Conservation (phyloP, 1,140 invertebrate genomes). For the Antheraea mylitta region DNA sequence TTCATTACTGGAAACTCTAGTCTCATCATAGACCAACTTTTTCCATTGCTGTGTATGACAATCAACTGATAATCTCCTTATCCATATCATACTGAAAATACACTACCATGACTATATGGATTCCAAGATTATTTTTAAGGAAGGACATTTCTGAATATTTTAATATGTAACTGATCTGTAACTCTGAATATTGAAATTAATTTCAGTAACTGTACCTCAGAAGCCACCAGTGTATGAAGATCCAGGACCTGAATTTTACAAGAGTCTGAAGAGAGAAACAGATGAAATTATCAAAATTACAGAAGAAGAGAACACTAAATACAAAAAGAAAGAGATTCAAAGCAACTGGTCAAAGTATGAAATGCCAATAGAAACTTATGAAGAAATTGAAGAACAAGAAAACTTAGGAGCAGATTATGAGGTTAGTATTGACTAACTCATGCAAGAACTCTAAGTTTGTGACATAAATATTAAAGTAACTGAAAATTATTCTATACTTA, state of each 20-base stretch:
- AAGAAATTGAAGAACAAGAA: slow-evolving; percentile 68
- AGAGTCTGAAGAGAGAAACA: slow-evolving; percentile 65
- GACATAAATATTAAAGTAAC: too few species aligned
- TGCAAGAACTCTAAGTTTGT: background rate
- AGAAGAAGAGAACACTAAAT: slow-evolving; percentile 66
- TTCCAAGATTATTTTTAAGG: too few species aligned
- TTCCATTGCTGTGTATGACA: too few species aligned
- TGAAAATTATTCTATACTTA: too few species aligned
- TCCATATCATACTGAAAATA: too few species aligned
- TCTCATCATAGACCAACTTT: too few species aligned
- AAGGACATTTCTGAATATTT: too few species aligned
- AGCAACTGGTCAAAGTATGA: slow-evolving; percentile 76
- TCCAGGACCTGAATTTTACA: slow-evolving; percentile 66
- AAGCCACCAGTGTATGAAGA: slow-evolving; percentile 49
- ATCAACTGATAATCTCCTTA: too few species aligned
- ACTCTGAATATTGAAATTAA: background rate
- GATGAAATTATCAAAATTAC: slow-evolving; percentile 73
- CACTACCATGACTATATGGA: too few species aligned
- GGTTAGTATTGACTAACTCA: slow-evolving; percentile 29
- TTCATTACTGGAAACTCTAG: too few species aligned
- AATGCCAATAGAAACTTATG: slow-evolving; percentile 69
- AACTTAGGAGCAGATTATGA: slow-evolving; percentile 72
- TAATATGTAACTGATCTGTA: too few species aligned
- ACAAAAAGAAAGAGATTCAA: slow-evolving; percentile 73
- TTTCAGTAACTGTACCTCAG: slow-evolving; percentile 43